A percentile compares a stretch with the other conserved stretches of the same genome.
Conservation (phyloP, 1,140 invertebrate species). For the Drosophila varians region DNA sequence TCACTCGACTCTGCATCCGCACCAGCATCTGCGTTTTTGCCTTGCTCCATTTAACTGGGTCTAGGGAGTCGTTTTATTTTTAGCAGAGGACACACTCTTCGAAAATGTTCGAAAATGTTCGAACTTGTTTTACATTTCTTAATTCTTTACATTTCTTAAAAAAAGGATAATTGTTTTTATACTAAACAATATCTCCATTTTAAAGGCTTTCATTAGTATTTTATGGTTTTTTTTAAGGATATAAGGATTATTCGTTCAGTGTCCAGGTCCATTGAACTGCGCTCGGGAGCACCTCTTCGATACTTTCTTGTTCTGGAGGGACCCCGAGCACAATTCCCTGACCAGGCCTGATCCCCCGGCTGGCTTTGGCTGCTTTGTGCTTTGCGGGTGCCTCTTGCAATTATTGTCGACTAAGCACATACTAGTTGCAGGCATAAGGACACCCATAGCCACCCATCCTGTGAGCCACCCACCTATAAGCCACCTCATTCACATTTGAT, state of each 20-base stretch:
- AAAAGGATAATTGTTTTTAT: too few relatives aligned
- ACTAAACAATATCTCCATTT: too few relatives aligned
- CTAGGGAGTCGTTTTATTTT: constrained; percentile 6
- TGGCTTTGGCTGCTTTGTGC: constrained; percentile 21
- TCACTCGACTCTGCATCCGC: constrained; percentile 15
- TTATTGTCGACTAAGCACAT: constrained; percentile 43
- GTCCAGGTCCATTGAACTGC: constrained; percentile 69
- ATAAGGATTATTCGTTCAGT: not conserved
- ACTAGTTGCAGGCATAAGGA: not conserved
- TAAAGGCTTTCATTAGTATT: too few relatives aligned
- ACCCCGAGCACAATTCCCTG: constrained; percentile 40
- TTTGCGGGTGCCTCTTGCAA: constrained; percentile 47
- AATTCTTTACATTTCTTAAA: too few relatives aligned
- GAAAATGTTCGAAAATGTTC: too few relatives aligned
- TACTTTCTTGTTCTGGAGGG: constrained; percentile 33
- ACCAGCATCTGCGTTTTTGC: constrained; percentile 15
- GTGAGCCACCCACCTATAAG: not conserved
- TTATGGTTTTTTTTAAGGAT: not conserved
- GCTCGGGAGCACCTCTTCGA: constrained; percentile 53
- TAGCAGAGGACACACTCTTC: not conserved
- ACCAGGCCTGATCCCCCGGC: constrained; percentile 19
- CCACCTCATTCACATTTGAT: constrained; percentile 35
- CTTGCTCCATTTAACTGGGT: constrained; percentile 61
- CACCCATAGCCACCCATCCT: not conserved
- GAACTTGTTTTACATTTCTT: too few relatives aligned